Evolutionary conservation across 2,888 invertebrate genomes (phyloP), one percentile per base, ranked within the genome.

Genomic region (Agrotis ipsilon): DNA sequence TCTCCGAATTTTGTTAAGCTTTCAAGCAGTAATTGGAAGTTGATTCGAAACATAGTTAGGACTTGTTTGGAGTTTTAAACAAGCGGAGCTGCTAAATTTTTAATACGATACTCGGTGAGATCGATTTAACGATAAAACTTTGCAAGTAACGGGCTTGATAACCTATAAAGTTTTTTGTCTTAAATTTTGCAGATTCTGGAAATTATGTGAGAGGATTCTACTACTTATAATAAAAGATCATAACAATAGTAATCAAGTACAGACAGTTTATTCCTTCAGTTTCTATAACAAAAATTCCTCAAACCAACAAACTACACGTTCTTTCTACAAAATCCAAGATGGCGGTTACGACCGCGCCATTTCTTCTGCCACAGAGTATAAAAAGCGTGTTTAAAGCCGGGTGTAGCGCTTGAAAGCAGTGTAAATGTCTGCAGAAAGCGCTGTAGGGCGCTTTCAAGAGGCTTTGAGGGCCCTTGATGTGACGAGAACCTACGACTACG

Each of bases 351-450:
- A 64, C 61, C 76, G 72, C 85, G 60, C 68, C 70, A 61, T 78
- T 83, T 78, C 75, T 78, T 77, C 73, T 65, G 59, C 55, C 74
- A 52, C 75, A 75, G 69, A 51, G 80, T 70, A 83, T 75, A 77
- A 85, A 83, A 84, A 78, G 84, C 75, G 72, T 72, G 76, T 82
- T 85, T 81, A 81, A 78, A 75, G 52, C 74, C 74, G 71, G 68
- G 73, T 77, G 73, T 81, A 80, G 80, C 82, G 68, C 66, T 71
- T 85, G 83, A 86, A 83, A 81, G 84, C 81, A 76, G 83, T 83
- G 86, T 83, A 84, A 86, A 86, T 86, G 82, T 86, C 86, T 83
- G 83, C 68, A 71, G 85, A 84, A 78, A 86, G 68, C 48, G 80
- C 82, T 83, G 49, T 68, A 83, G 85, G 77, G 74, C 59, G 75